Evolutionary conservation across 2,797 vertebrate genomes (phyloP), one percentile per base, ranked within the genome.

Genomic region (Zalophus californianus): DNA sequence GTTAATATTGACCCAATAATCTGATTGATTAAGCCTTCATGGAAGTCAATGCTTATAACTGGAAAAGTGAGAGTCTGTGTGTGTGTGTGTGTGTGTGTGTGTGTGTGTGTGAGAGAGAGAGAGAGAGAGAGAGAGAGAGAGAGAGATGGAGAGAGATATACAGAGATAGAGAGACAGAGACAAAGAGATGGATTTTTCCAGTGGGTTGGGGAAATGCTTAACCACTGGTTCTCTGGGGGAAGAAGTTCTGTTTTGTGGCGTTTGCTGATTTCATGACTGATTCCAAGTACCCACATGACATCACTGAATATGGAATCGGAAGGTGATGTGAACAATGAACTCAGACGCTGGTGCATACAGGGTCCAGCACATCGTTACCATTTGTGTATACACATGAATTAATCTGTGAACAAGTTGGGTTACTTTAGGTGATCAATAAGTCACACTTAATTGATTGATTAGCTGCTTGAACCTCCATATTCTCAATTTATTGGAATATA

Each of bases 331-430:
- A 50, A 32, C 13, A 9, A 2, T 29, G 41, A 25, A 29, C 32
- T 62, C 79, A 10, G 14, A 25, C 14, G 27, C 29, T 38, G 1
- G 8, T 7, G 1, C 1, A 5, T 23, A 25, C 32, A 23, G 15
- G 1, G 1, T 38, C 50, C 8, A 20, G 18, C 1, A 13, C 18
- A 20, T 4, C 0, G 11, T 7, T 72, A 23, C 2, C 56, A 12
- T 54, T 25, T 35, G 3, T 21, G 7, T n/a, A 27, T 66, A 16
- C 52, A 16, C 2, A 29, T 14, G 27, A 91, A 82, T 56, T n/a
- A 50, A 60, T 4, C 4, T 73, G 15, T 27, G 64, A 86, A 48
- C 21, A 58, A 35, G 4, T 23, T 60, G 32, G 2, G 52, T 12
- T 68, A 23, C 27, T 86, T 52, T 32, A 54, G 35, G 9, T 91